Evolutionary conservation across 1,140 invertebrate species (phyloP), one percentile per base, ranked within the genome.

Genomic region (Nasonia longicornis): DNA sequence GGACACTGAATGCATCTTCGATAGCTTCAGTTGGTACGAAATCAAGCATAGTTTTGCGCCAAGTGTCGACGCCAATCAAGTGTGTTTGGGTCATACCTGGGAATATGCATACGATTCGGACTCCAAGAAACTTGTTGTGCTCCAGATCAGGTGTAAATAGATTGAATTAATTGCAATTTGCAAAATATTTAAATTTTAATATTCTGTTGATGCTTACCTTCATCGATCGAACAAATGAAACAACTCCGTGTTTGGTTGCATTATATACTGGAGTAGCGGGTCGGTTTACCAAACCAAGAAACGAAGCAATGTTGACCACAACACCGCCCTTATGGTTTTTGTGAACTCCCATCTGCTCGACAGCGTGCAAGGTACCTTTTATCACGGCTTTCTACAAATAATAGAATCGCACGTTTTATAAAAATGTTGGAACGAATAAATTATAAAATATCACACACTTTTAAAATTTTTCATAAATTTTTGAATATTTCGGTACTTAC

Each of bases 241-340:
- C 81, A 2, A 93, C 90, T 3, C 92, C 94, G 83, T 93, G 92
- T 83, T 94, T 94, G 1, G 93, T 94, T 0, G 92, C 93, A 10
- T 91, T 88, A 83, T 95, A 95, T 6, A 93, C 89, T 0, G 94
- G 94, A 76, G 92, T 22, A 10, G 48, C 1, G 3, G 64, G 22
- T 4, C 2, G 2, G 26, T 78, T 48, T 6, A 85, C 77, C 86
- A 91, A 83, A 89, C 91, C 91, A 81, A 88, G 48, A 81, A 90
- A 86, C 12, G 90, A 91, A 8, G 88, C 88, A 20, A 90, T 89
- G 83, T 91, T 92, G 10, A 90, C 89, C 6, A 92, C 85, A 1
- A 90, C 87, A 48, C 90, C 90, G 38, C 91, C 91, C 75, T 86
- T 88, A 2, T 89, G 88, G 12, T 89, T 89, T 75, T 90, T 86